Evolutionary conservation across 2,797 vertebrate species (phyloP), one percentile per base, ranked within the genome.

Genomic region (Lithobates pipiens): DNA sequence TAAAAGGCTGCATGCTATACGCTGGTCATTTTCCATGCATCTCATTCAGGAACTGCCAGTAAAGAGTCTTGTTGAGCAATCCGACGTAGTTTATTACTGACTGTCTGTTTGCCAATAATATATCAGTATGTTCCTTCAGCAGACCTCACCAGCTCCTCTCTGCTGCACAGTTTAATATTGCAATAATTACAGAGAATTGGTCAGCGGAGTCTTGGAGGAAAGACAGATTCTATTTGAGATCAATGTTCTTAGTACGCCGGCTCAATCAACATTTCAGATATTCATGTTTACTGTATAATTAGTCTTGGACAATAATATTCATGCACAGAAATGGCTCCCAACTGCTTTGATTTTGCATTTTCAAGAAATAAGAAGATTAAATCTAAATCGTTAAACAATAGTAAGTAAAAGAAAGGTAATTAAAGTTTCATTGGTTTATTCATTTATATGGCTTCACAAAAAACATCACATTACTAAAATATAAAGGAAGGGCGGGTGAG

Each of bases 121-220:
- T 63, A 76, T 69, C 77, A 54, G 76, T 57, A 79, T 29, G 82
- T 84, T 61, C 61, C 82, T 72, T 65, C 46, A n/a, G n/a, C 34
- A 74, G 32, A 15, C 74, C 73, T 74, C 67, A 79, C 76, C 76
- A 74, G 83, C 72, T 78, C 72, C 69, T 75, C 34, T 75, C 72
- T 83, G 69, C 69, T 68, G 16, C 68, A 29, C 36, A 50, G 77
- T 82, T 70, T 21, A 44, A 82, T 67, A 74, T 67, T 46, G 42
- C 32, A 82, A 86, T 86, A 83, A 79, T 78, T 86, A 86, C 73
- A 82, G 78, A 10, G 80, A 39, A 82, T 54, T 54, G 46, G 67
- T 69, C 78, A 80, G 78, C 39, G 34, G 83, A 72, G 76, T 50
- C 76, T 74, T 57, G 76, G 29, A 73, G 46, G 57, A 63, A 39